Conservation (phyloP, 2,797 vertebrate genomes). For the Alca torda region DNA sequence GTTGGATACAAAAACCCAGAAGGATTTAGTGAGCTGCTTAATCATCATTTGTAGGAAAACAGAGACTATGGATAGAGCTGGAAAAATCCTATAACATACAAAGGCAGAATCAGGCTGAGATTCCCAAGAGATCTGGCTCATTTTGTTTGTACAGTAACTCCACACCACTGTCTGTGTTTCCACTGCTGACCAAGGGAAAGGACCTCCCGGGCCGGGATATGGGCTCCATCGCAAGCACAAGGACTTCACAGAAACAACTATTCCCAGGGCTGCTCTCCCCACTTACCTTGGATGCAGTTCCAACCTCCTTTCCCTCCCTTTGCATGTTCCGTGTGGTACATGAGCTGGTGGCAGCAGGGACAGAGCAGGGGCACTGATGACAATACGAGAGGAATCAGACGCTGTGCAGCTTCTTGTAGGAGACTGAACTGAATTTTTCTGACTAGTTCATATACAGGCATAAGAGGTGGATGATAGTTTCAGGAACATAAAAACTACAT, state of each 20-base stretch:
- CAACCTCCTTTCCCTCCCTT: background rate
- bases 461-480: background rate
- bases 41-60: background rate
- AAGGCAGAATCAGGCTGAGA: background rate
- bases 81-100: background rate
- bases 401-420: background rate
- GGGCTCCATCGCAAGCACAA: background rate
- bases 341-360: background rate
- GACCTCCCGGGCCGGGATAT: background rate
- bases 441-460: background rate
- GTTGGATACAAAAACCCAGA: background rate
- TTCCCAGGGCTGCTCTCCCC: background rate
- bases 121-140: background rate
- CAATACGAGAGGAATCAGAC: background rate
- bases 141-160: background rate
- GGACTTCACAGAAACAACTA: rapidly evolving
- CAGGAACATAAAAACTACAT: background rate
- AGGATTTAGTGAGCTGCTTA: background rate
- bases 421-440: background rate
- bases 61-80: background rate
- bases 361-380: rapidly evolving
- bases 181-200: background rate
- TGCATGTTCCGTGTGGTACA: rapidly evolving
- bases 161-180: background rate
- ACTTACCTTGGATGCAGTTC: rapidly evolving